Base-by-base conservation (phyloP, 2,113 vertebrate species). In the Nesospiza acunhae region DNA sequence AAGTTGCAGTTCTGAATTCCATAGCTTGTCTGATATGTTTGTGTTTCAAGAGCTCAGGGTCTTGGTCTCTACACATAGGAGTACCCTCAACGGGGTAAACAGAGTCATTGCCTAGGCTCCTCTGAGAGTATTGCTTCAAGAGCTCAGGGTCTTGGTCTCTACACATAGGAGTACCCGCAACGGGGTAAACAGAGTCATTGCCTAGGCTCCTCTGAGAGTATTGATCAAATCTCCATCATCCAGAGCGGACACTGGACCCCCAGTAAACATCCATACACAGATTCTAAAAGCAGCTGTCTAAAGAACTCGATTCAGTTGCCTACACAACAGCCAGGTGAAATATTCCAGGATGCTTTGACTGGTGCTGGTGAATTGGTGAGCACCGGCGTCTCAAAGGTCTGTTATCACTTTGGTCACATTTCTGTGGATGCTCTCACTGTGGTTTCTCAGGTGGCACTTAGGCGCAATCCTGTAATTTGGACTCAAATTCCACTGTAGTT, bases 201-300 rank as follows among this genome's bases (percentile, higher is more conserved):
- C 7, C 7, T 6, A 2, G 30, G 13, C 7, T 79, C 1, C 74
- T 82, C 53, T 70, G 56, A 19, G 46, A 9, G 7, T 16, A 22
- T 15, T 31, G 14, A 13, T 16, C 30, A 46, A 75, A 62, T 26
- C 47, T 87, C 53, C 80, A n/a, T 23, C 12, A 15, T 2, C 28
- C n/a, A 0, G 16, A 60, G 27, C 24, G 30, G 26, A 11, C 0
- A 0, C 2, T 67, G 52, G 8, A 23, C 11, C 15, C 17, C 5
- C 58, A 42, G 7, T 7, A 31, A 59, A 37, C 13, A 27, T 24
- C 16, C 17, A 17, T 22, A 58, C 33, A 35, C 56, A 33, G 12
- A 10, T 15, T 21, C 28, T 19, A 47, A 69, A 47, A 2, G 2
- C 9, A 64, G 16, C 5, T 53, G 2, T n/a, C 13, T 24, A 11